phyloP scores from a whole-genome alignment of 1,140 invertebrate genomes.

The Hetaerina americana region DNA sequence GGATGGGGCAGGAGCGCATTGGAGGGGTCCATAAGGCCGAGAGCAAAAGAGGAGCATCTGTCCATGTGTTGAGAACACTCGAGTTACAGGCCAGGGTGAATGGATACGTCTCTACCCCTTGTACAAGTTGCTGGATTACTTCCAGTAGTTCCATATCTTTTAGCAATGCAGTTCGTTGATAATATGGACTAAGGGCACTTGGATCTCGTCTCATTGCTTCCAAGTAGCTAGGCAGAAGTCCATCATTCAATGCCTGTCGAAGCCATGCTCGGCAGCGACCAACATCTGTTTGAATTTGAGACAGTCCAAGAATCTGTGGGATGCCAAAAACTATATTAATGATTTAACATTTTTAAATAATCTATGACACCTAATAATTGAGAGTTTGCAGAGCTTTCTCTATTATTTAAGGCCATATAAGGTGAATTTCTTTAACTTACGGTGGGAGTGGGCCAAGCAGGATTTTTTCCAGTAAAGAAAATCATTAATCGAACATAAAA shows the following conservation, averaged over 20 bases:
- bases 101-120: conserved; percentile 58
- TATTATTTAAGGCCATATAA: too few species aligned
- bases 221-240: conserved; percentile 72
- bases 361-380: too few species aligned
- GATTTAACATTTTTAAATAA: too few species aligned
- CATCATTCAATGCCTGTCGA: conserved; percentile 75
- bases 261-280: conserved; percentile 86
- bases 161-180: conserved; percentile 61
- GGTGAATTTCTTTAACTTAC: too few species aligned
- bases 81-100: conserved; percentile 80
- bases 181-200: conserved; percentile 60
- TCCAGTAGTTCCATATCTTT: conserved; percentile 66
- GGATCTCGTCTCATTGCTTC: conserved; percentile 57
- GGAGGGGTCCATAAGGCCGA: conserved; percentile 73
- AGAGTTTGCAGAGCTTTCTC: too few species aligned
- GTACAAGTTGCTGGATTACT: conserved; percentile 56
- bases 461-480: too few species aligned
- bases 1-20: conserved; percentile 50
- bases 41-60: conserved; percentile 63
- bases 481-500: too few species aligned
- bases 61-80: conserved; percentile 80
- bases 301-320: conserved; percentile 27
- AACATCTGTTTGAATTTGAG: conserved; percentile 74
- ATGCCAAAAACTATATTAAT: too few species aligned
- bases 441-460: too few species aligned